Evolutionary conservation across 2,113 vertebrate species (phyloP), one percentile per base, ranked within the genome.

Genomic region (Pachyramphus minor): DNA sequence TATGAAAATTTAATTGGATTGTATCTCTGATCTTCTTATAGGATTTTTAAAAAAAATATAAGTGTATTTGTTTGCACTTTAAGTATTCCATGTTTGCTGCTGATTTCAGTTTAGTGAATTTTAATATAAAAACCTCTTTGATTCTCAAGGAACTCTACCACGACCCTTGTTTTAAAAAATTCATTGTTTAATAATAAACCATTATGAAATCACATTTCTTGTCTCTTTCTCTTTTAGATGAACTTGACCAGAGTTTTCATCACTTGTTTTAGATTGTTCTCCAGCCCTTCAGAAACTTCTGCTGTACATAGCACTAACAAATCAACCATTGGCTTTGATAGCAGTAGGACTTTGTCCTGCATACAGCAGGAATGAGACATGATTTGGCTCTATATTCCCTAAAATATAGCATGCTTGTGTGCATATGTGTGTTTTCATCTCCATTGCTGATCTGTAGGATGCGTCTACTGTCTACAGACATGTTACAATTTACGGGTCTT

Each of bases 1-100:
- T 79, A 95, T 89, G 71, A 96, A 94, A 76, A 58, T 79, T 84
- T 90, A 92, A 96, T 92, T 90, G 28, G 30, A 82, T 95, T 93
- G 69, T 60, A 13, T 37, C 49, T 56, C 30, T 64, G 64, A 81
- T 90, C 91, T 96, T 87, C 37, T 90, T 27, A 45, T 55, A 60
- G 19, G 35, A 41, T 89, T 91, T 22, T 91, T 22, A 6, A 23
- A 12, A 77, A 77, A 84, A 56, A 49, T 30, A 9, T 47, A 67
- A 56, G 9, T 47, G 16, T 14, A 30, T 67, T 90, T 82, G 23
- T 60, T 86, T 69, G 3, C 39, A 77, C 78, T 84, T 69, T 73
- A 84, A 88, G 21, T 59, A 25, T 77, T 78, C 45, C 3, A 3
- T 58, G 4, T 58, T 42, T 72, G n/a, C 13, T 86, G 5, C 11